Evolutionary conservation across 2,888 invertebrate genomes (phyloP), one percentile per base, ranked within the genome.

Genomic region (Pseudococcus jackbeardsleyi): DNA sequence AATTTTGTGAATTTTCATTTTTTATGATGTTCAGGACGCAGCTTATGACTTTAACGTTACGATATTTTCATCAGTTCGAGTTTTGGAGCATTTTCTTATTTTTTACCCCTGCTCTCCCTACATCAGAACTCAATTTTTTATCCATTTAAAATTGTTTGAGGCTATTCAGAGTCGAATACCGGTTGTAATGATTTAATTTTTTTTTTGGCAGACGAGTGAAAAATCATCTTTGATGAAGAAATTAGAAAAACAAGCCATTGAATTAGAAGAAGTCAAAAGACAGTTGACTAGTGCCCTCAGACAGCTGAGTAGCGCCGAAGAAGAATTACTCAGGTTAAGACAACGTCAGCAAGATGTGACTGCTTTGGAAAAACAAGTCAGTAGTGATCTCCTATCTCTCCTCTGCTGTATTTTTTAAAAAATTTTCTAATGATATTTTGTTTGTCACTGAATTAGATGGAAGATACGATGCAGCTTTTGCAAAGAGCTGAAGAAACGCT

Each of bases 401-500:
- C n/a, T n/a, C n/a, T n/a, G n/a, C n/a, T n/a, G n/a, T n/a, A n/a
- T n/a, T n/a, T n/a, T n/a, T n/a, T n/a, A n/a, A n/a, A n/a, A n/a
- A n/a, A n/a, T 33, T 72, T 50, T 12, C 11, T 54, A 54, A n/a
- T 15, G 68, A 64, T 8, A 72, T 72, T 12, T 26, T 72, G 9
- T 77, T 77, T 39, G 42, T 77, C n/a, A 17, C 12, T 8, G 15
- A 79, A 84, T 88, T 91, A 92, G 90, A 94, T 96, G 92, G 95
- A 96, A 90, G 96, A 96, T 90, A 92, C 96, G 89, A 93, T 96
- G 72, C 93, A 93, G 77, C 94, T 94, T n/a, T 92, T 96, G 89
- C 95, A 96, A 91, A 94, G 94, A 90, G 95, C 95, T 89, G 96
- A 96, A 91, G 94, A 95, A 90, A 95, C 96, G 91, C 91, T 96